Evolutionary conservation across 2,888 invertebrate species (phyloP), one percentile per base, ranked within the genome.

Genomic region (Pyrgus malvae): DNA sequence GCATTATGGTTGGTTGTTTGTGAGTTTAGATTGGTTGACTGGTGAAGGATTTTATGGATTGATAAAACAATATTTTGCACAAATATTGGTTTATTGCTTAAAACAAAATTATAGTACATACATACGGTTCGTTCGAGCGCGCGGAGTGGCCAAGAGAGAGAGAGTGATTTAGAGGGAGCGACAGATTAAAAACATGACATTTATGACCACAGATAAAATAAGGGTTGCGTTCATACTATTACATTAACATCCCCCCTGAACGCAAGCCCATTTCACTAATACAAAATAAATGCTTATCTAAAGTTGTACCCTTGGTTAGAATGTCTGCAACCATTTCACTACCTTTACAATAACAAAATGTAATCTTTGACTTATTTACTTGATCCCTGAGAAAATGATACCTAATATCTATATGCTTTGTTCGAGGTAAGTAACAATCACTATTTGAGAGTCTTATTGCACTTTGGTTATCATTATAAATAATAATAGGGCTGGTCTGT

Each of bases 391-490:
- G 27, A 17, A 42, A 42, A 16, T 42, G 42, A 16, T 27, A 16
- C 2, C 27, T 7, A 16, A 27, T 29, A 9, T 42, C 42, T 11
- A 68, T 68, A 45, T 67, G 66, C 9, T 54, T 61, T 4, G 65
- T 41, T 8, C 59, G 57, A 51, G 64, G 60, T 23, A 58, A 35
- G 38, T 63, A 68, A 59, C 62, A 58, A 48, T 66, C 62, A 60
- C 50, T 66, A 3, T 0, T 16, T 12, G 63, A 19, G 1, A 66
- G 21, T 40, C 53, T 64, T 2, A 68, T 65, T 5, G 66, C 64
- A 56, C 64, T 64, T 40, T 42, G 16, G 4, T 42, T 42, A 9
- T 42, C 42, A 25, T 27, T 17, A 14, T 27, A 27, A 9, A 29
- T 42, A 4, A 42, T 9, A 1, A 42, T 14, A 6, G 14, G 5